phyloP scores from a whole-genome alignment of 2,113 vertebrate genomes.

The Eulacestoma nigropectus region DNA sequence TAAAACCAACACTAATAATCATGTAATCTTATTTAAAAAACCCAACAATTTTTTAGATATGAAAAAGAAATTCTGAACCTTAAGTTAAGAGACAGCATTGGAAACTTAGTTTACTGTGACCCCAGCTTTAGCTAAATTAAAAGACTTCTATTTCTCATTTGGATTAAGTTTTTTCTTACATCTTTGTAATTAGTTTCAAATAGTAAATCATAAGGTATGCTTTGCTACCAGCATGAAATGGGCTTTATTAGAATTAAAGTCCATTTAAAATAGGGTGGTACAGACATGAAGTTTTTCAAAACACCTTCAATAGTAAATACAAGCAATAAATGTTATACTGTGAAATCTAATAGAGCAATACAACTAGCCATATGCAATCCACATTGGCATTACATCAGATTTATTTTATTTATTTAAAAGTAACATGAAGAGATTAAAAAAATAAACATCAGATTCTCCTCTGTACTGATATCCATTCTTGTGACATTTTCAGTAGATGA shows the following conservation, averaged over 20 bases:
- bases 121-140: neutral
- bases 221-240: neutral
- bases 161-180: neutral
- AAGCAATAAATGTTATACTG: neutral
- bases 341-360: neutral
- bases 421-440: neutral
- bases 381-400: neutral
- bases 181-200: neutral
- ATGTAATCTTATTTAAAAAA: neutral
- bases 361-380: neutral
- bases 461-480: neutral
- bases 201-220: neutral
- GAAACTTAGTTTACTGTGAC: neutral
- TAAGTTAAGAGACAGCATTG: neutral
- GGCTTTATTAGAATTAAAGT: neutral
- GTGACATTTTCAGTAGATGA: neutral
- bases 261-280: neutral
- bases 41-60: rapidly evolving
- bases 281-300: neutral
- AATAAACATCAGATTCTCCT: neutral
- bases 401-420: neutral
- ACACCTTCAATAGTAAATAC: neutral
- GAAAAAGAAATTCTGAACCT: neutral
- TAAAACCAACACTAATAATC: neutral
- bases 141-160: neutral